phyloP scores from a whole-genome alignment of 2,113 vertebrate species.

The Corapipo altera region DNA sequence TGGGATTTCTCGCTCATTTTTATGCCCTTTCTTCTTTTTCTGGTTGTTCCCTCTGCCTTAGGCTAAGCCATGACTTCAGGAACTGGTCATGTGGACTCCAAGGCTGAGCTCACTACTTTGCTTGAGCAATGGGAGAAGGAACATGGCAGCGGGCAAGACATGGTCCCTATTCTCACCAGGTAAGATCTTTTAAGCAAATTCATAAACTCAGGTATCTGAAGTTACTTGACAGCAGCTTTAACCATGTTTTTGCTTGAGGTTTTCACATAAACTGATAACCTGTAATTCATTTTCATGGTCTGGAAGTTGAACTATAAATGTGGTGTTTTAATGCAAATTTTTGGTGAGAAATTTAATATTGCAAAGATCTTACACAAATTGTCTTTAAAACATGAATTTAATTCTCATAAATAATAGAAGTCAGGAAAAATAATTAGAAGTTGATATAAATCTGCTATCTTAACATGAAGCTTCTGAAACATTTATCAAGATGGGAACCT shows the following conservation, averaged over 20 bases:
- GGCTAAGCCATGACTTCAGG: constrained; percentile 86
- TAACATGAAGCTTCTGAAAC: background rate
- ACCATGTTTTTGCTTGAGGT: background rate
- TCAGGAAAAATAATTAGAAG: background rate
- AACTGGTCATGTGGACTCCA: constrained; percentile 89
- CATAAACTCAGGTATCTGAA: background rate
- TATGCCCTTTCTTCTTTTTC: background rate
- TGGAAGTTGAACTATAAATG: background rate
- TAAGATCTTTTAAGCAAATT: constrained; percentile 59
- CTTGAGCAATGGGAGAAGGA: constrained; percentile 97
- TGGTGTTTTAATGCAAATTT: background rate
- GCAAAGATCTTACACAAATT: background rate
- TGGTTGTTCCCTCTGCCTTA: constrained; percentile 31
- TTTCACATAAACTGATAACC: background rate
- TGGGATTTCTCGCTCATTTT: background rate
- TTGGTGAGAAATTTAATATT: background rate
- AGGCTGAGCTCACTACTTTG: constrained; percentile 94
- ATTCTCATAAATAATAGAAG: background rate
- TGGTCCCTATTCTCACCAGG: constrained; percentile 93
- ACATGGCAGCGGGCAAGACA: constrained; percentile 89
- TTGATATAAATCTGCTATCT: background rate
- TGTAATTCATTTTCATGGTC: background rate
- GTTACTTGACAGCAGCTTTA: background rate
- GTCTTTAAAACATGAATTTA: background rate
- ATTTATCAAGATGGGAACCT: background rate